Evolutionary conservation across 2,888 invertebrate genomes (phyloP), one percentile per base, ranked within the genome.

Genomic region (Athalia cordata): DNA sequence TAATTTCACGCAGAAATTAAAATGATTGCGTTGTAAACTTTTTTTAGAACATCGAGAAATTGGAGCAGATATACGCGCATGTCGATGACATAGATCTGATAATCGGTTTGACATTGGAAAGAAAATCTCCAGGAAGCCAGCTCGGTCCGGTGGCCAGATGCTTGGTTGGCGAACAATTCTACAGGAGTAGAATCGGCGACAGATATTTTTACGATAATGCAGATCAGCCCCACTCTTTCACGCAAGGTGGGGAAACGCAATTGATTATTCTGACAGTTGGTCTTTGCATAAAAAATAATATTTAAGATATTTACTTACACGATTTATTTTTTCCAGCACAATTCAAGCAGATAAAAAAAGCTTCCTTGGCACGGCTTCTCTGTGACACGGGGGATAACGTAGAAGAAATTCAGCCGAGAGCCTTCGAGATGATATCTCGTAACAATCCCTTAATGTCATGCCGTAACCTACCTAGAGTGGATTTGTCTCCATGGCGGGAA

Each of bases 111-210:
- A 87, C 92, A 15, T 85, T 92, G 45, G 93, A 93, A 84, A 85
- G 83, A 13, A 90, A 89, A 7, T n/a, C 64, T 62, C 87, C 92
- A 3, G 92, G 90, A 5, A 91, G 91, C 9, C 83, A 91, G 6
- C 88, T 92, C 3, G 93, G 93, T 0, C 92, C 92, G 1, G 92
- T 92, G 1, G 91, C 92, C 84, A 90, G 91, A 65, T 93, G 93
- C 80, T 87, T 93, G 45, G 87, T 92, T 15, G 90, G 90, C 5
- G 91, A 91, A 80, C 92, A 92, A 87, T 93, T 93, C 87, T 89
- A 90, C 81, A 88, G 91, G 72, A 89, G 91, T 11, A 90, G 92
- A 82, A 89, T 89, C 7, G 92, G 92, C 0, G 93, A 93, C 83
- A 87, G 92, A 81, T 92, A 91, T 85, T 93, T 92, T 88, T 93